Evolutionary conservation across 2,113 vertebrate genomes (phyloP).

Genomic region (Nyctibius bracteatus): DNA sequence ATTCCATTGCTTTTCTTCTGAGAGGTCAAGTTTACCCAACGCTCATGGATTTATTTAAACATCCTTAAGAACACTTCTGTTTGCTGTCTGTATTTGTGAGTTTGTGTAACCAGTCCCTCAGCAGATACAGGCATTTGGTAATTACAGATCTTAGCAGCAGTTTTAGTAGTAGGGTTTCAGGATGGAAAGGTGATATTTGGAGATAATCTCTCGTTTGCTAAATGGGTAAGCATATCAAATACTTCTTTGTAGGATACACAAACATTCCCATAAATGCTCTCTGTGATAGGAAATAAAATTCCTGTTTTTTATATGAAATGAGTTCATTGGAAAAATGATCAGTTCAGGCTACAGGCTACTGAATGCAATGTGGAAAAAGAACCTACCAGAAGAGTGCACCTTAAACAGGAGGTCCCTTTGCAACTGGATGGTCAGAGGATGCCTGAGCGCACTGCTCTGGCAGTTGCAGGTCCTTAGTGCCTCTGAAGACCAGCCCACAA

Average conservation of each 20-base stretch:
- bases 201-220: background rate
- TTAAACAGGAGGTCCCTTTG: background rate
- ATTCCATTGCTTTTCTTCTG: background rate
- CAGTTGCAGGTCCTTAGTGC: background rate
- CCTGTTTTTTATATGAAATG: background rate
- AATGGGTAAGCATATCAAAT: background rate
- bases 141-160: conserved; percentile 12
- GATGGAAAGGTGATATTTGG: background rate
- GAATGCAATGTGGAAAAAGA: background rate
- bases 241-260: background rate
- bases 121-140: conserved; percentile 1
- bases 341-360: background rate
- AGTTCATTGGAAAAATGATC: background rate
- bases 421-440: background rate
- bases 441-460: background rate
- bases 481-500: background rate
- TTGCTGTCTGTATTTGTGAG: conserved; percentile 5
- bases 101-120: conserved; percentile 10
- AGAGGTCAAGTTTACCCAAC: background rate
- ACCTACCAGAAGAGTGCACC: background rate
- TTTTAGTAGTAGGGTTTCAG: conserved; percentile 26
- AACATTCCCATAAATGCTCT: background rate
- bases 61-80: background rate
- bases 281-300: background rate
- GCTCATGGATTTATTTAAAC: background rate